A percentile compares a stretch with the other conserved stretches of the same genome.
Conservation (phyloP, 2,888 invertebrate species). For the Apamea sordens region DNA sequence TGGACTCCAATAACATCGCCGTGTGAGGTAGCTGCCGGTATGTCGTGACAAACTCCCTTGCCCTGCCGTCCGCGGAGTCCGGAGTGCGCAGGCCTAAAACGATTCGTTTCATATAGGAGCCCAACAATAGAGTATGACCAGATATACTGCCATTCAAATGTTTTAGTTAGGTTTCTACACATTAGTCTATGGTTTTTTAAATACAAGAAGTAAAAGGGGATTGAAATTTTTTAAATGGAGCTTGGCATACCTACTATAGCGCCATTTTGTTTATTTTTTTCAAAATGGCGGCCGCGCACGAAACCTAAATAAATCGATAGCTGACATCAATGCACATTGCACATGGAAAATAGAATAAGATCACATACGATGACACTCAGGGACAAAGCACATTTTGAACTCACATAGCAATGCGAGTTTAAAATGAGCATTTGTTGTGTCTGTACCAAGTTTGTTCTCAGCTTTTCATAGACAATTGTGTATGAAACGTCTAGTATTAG, state of each 20-base stretch:
- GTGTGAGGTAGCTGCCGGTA: no score
- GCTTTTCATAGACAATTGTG: background rate
- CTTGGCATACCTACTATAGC: background rate
- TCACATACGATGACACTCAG: background rate
- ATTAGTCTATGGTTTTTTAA: background rate
- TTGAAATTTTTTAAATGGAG: background rate
- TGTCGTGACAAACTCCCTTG: no score
- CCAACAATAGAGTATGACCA: no score
- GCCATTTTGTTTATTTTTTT: background rate
- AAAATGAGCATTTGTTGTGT: background rate
- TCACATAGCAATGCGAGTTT: background rate
- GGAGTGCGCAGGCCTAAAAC: background rate
- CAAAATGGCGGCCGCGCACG: background rate
- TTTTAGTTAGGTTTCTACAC: slow-evolving; percentile 7
- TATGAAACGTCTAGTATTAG: slow-evolving; percentile 23
- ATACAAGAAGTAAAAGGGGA: background rate
- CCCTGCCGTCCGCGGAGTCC: no score
- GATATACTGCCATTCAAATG: slow-evolving; percentile 28
- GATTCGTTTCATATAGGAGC: slow-evolving; percentile 10
- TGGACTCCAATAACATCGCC: no score
- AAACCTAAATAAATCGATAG: background rate
- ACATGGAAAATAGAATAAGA: background rate
- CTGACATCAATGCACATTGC: background rate
- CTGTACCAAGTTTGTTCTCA: background rate
- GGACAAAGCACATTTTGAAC: no score